These are phyloP conservation scores for Florisuga fusca DNA, from an alignment of 2,797 vertebrate genomes.

Conservation along the genomic window DNA sequence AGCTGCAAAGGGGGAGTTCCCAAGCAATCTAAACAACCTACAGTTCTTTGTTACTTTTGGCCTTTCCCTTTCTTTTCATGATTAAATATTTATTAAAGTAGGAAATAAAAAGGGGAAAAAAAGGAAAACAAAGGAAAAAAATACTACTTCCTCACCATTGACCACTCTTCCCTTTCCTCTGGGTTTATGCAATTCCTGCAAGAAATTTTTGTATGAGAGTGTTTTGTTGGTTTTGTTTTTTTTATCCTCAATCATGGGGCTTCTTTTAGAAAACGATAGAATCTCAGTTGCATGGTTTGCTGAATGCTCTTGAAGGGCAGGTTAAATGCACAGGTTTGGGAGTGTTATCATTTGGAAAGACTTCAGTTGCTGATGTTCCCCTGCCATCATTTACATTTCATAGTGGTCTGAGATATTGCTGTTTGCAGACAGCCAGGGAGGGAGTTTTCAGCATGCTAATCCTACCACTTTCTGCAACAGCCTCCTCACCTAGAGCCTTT, in stretches of 20 bases:
- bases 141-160: not conserved
- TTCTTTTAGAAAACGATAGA: not conserved
- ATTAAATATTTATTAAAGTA: slow-evolving; percentile 78
- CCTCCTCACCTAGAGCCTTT: not conserved
- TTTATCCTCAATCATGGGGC: not conserved
- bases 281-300: not conserved
- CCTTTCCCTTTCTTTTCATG: slow-evolving; percentile 55
- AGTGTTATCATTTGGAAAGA: not conserved
- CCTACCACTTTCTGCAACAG: not conserved
- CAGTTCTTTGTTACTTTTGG: slow-evolving; percentile 80
- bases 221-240: not conserved
- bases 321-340: not conserved
- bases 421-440: not conserved
- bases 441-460: not conserved
- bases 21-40: slow-evolving; percentile 84
- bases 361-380: not conserved
- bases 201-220: slow-evolving; percentile 43
- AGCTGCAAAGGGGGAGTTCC: slow-evolving; percentile 81
- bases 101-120: not conserved
- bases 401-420: not conserved
- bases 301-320: not conserved
- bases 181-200: slow-evolving; percentile 52
- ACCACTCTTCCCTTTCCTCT: slow-evolving; percentile 34
- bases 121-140: not conserved
- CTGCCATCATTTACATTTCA: not conserved